A percentile compares a stretch with the other conserved stretches of the same genome.
Conservation (phyloP, 2,797 vertebrate genomes). For the Tangara arthus region DNA sequence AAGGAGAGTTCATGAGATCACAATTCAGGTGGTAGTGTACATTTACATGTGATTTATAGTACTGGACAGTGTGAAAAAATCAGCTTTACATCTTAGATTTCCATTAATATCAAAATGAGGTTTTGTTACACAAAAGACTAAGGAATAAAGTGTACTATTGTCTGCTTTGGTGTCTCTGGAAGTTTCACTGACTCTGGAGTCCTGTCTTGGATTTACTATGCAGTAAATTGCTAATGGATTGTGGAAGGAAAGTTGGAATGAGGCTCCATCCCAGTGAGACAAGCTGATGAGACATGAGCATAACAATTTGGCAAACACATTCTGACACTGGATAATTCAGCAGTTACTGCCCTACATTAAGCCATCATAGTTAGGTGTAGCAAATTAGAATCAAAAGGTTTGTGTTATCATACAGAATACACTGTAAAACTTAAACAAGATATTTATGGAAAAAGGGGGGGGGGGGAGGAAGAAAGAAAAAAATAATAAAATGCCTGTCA, state of each 20-base stretch:
- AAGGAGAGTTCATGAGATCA: neutral
- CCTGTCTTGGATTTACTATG: rapidly evolving
- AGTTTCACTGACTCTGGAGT: neutral
- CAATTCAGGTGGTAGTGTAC: neutral
- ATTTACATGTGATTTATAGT: neutral
- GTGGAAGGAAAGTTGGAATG: neutral
- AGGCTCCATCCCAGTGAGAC: neutral
- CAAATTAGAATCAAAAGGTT: neutral
- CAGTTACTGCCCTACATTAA: neutral
- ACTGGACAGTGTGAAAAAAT: neutral
- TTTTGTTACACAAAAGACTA: neutral
- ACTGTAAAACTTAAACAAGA: neutral
- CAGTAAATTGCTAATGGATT: neutral
- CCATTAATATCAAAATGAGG: neutral
- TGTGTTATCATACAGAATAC: neutral
- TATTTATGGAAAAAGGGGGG: neutral
- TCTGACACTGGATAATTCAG: neutral
- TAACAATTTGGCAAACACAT: neutral
- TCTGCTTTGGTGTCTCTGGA: neutral
- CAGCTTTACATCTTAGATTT: neutral
- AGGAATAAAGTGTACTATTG: neutral
- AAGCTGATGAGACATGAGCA: neutral
- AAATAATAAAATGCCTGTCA: neutral
- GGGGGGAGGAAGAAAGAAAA: neutral
- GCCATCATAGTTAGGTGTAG: neutral